Conservation (phyloP, 2,113 vertebrate species). For the Passer domesticus region DNA sequence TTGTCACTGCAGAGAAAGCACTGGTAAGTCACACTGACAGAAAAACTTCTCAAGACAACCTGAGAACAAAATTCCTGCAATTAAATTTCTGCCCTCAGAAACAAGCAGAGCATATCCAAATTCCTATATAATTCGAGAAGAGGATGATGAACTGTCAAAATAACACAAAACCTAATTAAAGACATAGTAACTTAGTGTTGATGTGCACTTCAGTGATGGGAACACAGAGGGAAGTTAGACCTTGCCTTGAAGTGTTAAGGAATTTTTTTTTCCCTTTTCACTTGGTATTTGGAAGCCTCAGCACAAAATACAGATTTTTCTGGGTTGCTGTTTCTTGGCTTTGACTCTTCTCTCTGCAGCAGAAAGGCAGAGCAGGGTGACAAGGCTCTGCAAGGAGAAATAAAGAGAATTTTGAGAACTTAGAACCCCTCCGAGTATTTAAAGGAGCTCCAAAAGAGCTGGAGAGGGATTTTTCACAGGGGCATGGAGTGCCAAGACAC, state of each 20-base stretch:
- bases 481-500: background rate
- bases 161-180: background rate
- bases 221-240: background rate
- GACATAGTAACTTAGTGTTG: conserved; percentile 21
- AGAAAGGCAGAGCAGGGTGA: background rate
- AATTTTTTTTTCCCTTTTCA: rapidly evolving
- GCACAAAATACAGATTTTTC: background rate
- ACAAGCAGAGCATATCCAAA: background rate
- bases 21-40: background rate
- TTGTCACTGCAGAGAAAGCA: background rate
- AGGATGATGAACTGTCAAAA: background rate
- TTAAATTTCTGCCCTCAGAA: background rate
- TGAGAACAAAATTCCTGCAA: background rate
- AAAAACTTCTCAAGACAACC: background rate
- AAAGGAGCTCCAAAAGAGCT: background rate
- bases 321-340: background rate
- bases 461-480: background rate
- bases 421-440: background rate
- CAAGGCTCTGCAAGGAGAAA: background rate
- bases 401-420: background rate
- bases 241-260: background rate
- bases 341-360: background rate
- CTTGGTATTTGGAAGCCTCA: background rate
- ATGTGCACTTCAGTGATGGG: background rate
- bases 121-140: background rate